Conservation (phyloP, 2,113 vertebrate species). For the Copsychus sechellarum region DNA sequence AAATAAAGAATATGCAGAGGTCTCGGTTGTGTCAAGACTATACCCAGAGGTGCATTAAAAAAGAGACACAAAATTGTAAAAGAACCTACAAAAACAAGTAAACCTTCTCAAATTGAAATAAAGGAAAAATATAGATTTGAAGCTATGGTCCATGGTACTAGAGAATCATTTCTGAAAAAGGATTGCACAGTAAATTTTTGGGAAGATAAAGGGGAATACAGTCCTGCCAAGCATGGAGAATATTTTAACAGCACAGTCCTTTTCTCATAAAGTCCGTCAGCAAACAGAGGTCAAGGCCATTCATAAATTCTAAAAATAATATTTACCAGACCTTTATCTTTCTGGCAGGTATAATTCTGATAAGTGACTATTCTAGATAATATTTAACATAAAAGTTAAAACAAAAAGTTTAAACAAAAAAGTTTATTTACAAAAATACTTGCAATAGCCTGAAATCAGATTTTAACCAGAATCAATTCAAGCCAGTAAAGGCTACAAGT, state of each 20-base stretch:
- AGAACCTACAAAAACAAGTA: neutral
- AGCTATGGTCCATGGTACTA: neutral
- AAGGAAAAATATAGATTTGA: neutral
- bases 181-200: neutral
- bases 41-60: neutral
- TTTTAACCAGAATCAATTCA: constrained; percentile 33
- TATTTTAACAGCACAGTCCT: neutral
- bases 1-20: neutral
- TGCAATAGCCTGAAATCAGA: constrained; percentile 27
- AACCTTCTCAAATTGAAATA: neutral
- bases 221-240: neutral
- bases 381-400: constrained; percentile 44
- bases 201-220: neutral
- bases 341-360: constrained; percentile 50
- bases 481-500: neutral
- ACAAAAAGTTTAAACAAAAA: neutral
- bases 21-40: neutral
- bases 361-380: constrained; percentile 56
- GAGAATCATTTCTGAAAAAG: neutral
- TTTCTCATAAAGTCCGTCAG: neutral
- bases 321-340: constrained; percentile 58
- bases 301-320: constrained; percentile 66
- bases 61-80: neutral
- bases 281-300: constrained; percentile 56
- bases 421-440: constrained; percentile 62